These are phyloP conservation scores for Amphipyra berbera DNA, from an alignment of 2,888 invertebrate species.

Conservation along the genomic window DNA sequence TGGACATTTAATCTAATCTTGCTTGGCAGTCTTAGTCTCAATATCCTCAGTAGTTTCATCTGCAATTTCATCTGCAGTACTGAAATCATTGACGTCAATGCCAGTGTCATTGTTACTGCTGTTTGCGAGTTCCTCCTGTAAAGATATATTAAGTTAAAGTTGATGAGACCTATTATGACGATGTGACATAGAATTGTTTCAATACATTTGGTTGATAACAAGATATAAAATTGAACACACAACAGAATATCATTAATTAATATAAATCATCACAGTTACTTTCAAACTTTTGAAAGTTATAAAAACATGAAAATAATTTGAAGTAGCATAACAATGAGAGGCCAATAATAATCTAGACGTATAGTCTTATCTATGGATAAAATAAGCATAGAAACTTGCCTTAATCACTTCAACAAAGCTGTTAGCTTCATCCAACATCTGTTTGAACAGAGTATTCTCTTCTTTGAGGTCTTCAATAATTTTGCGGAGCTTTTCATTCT, in stretches of 20 bases:
- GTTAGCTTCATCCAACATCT: conserved; percentile 94
- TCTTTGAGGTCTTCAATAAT: conserved; percentile 89
- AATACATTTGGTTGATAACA: no score
- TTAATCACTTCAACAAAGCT: conserved; percentile 93
- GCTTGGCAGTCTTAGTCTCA: conserved; percentile 51
- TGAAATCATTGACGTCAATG: conserved; percentile 87
- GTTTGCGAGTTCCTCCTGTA: conserved; percentile 91
- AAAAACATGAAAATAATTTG: no score
- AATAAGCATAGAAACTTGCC: conserved; percentile 75
- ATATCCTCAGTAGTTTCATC: conserved; percentile 72
- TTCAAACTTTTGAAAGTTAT: no score
- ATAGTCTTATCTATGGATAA: no score
- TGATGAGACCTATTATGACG: not conserved
- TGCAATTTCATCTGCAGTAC: conserved; percentile 80
- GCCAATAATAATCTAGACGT: no score
- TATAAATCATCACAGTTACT: no score
- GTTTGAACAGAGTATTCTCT: conserved; percentile 91
- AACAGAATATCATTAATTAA: no score
- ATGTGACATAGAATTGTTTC: no score
- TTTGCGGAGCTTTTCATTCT: conserved; percentile 91
- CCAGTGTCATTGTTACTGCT: conserved; percentile 89
- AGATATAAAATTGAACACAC: no score
- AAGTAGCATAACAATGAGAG: no score
- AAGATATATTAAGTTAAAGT: conserved; percentile 1
- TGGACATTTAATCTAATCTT: conserved; percentile 40